Conservation (phyloP, 2,888 invertebrate genomes). For the Philopedon plagiatum region DNA sequence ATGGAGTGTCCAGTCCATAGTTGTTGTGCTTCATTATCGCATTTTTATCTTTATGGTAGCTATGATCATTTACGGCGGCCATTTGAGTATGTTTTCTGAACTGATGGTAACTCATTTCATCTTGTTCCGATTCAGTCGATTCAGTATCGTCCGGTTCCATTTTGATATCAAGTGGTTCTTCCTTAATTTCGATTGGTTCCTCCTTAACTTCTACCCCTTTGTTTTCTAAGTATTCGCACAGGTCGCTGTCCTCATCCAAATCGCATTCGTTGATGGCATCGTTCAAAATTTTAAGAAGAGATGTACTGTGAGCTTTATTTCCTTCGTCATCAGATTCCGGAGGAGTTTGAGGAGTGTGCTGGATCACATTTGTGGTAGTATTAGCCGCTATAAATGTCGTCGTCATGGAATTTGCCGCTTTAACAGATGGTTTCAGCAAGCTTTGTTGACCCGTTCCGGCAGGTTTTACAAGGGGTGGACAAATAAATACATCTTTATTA, state of each 20-base stretch:
- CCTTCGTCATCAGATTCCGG: conserved; percentile 68
- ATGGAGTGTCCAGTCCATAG: conserved; percentile 88
- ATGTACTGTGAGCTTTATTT: conserved; percentile 51
- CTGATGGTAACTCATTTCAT: conserved; percentile 48
- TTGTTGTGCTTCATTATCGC: conserved; percentile 74
- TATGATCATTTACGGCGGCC: conserved; percentile 73
- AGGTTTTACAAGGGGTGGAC: conserved; percentile 16
- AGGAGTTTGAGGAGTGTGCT: conserved; percentile 59
- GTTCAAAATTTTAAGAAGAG: conserved; percentile 59
- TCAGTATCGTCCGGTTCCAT: conserved; percentile 63
- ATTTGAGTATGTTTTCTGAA: conserved; percentile 63
- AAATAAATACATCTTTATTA: conserved; percentile 27
- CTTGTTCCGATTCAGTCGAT: conserved; percentile 60
- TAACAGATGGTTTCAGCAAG: conserved; percentile 58
- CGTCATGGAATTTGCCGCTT: conserved; percentile 46
- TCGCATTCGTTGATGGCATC: conserved; percentile 63
- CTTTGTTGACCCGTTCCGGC: conserved; percentile 52
- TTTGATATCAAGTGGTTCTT: conserved; percentile 63
- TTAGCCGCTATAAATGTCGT: conserved; percentile 8
- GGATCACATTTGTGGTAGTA: conserved; percentile 8
- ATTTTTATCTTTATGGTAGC: conserved; percentile 77
- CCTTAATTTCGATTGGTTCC: conserved; percentile 65
- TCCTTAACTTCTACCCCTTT: conserved; percentile 57
- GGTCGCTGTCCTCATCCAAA: conserved; percentile 60
- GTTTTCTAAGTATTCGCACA: conserved; percentile 64